Evolutionary conservation across 1,140 invertebrate species (phyloP).

Genomic region (Nylanderia fulva): DNA sequence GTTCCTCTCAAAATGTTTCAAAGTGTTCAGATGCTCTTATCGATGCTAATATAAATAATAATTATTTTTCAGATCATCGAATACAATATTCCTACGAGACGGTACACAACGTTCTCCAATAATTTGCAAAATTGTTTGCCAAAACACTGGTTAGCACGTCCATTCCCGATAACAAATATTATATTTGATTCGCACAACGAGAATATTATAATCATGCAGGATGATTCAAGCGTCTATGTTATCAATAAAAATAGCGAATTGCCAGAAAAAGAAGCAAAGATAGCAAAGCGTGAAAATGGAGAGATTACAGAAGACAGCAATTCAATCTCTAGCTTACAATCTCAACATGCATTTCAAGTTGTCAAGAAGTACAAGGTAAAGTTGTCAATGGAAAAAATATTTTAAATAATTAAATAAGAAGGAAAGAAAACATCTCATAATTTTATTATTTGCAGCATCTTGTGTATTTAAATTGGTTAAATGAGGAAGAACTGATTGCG

Average conservation of each 20-base stretch:
- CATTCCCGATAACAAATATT: constrained; percentile 86
- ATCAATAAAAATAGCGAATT: constrained; percentile 87
- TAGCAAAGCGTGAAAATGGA: constrained; percentile 81
- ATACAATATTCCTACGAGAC: constrained; percentile 87
- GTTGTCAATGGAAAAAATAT: constrained; percentile 16
- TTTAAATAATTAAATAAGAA: constrained; percentile 17
- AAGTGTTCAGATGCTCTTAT: background rate
- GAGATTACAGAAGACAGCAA: constrained; percentile 81
- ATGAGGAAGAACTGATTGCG: constrained; percentile 88
- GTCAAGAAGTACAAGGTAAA: constrained; percentile 85
- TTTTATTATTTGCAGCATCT: constrained; percentile 88
- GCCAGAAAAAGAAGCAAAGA: constrained; percentile 80
- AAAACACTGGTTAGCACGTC: constrained; percentile 84
- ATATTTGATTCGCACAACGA: constrained; percentile 87
- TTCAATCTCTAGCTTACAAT: constrained; percentile 76
- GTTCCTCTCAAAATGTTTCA: background rate
- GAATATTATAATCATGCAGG: constrained; percentile 88
- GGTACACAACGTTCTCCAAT: constrained; percentile 87
- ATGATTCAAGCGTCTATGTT: constrained; percentile 88
- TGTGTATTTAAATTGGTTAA: constrained; percentile 87
- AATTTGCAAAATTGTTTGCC: constrained; percentile 84
- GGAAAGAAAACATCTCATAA: constrained; percentile 18
- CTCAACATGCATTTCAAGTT: constrained; percentile 81
- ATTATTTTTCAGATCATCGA: constrained; percentile 88
- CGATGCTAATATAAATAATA: background rate